Evolutionary conservation across 1,140 invertebrate species (phyloP).

Genomic region (Sinella curviseta): DNA sequence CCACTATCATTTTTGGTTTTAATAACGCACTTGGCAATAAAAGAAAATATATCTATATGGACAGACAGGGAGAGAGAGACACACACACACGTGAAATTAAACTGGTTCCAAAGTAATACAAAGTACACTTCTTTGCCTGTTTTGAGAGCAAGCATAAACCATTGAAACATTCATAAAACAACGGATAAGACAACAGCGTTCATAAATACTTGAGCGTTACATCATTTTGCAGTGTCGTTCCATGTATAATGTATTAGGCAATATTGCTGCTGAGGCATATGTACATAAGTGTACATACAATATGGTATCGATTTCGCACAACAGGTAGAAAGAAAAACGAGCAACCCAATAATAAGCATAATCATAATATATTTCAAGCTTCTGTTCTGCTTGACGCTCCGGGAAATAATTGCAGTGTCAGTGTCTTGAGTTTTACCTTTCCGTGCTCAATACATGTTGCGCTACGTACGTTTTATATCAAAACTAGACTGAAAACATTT

Average conservation of each 20-base stretch:
- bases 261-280: background rate
- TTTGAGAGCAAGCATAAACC: background rate
- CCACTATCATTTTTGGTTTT: background rate
- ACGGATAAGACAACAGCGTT: background rate
- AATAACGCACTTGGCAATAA: background rate
- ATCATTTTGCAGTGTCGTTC: background rate
- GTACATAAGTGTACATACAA: background rate
- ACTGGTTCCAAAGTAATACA: no score
- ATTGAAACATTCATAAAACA: background rate
- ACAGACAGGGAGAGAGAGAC: no score
- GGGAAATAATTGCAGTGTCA: conserved; percentile 10
- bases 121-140: background rate
- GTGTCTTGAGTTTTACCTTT: background rate
- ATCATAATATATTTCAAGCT: conserved; percentile 12
- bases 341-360: background rate
- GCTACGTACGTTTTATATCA: no score
- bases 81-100: no score
- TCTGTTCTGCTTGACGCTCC: background rate
- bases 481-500: background rate
- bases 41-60: no score
- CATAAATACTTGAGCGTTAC: conserved; percentile 13
- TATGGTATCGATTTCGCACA: conserved; percentile 15
- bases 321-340: conserved; percentile 4
- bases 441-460: background rate
- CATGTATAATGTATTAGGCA: background rate